phyloP scores from a whole-genome alignment of 2,888 invertebrate genomes.

The Drosophila austrosaltans region DNA sequence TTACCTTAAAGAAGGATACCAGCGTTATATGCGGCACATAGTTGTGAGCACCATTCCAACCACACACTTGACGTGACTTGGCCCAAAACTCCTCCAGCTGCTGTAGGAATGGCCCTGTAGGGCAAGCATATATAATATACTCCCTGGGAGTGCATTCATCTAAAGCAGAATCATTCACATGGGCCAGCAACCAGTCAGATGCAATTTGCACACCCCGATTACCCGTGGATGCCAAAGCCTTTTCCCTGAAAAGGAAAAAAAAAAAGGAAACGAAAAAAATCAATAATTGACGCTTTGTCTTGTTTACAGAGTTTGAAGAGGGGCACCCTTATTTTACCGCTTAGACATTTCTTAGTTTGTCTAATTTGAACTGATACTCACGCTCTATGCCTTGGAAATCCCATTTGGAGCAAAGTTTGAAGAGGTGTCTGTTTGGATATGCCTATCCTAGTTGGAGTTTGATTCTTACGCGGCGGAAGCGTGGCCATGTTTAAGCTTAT shows the following conservation, averaged over 20 bases:
- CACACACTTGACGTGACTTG: constrained; percentile 89
- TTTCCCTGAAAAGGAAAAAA: constrained; percentile 86
- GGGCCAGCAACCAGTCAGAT: constrained; percentile 95
- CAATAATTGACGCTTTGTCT: constrained; percentile 47
- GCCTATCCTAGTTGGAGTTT: constrained; percentile 88
- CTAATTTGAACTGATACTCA: constrained; percentile 85
- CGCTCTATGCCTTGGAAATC: constrained; percentile 94
- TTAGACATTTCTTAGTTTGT: neutral
- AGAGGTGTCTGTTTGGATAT: constrained; percentile 88
- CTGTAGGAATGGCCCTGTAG: constrained; percentile 87
- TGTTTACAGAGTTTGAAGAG: neutral
- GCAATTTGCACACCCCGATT: constrained; percentile 94
- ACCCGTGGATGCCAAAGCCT: constrained; percentile 95
- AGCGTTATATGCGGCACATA: constrained; percentile 95
- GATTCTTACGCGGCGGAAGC: constrained; percentile 90
- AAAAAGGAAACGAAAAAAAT: constrained; percentile 42
- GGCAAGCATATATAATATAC: constrained; percentile 94
- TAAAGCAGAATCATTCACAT: constrained; percentile 92
- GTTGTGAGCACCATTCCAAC: constrained; percentile 96
- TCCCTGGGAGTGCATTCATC: constrained; percentile 91
- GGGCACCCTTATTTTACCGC: neutral
- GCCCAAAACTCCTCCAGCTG: constrained; percentile 90
- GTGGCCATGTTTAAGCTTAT: constrained; percentile 86
- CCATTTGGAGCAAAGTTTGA: constrained; percentile 94
- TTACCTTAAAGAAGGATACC: constrained; percentile 94